Evolutionary conservation across 2,888 invertebrate genomes (phyloP).

Genomic region (Athetis lepigone): DNA sequence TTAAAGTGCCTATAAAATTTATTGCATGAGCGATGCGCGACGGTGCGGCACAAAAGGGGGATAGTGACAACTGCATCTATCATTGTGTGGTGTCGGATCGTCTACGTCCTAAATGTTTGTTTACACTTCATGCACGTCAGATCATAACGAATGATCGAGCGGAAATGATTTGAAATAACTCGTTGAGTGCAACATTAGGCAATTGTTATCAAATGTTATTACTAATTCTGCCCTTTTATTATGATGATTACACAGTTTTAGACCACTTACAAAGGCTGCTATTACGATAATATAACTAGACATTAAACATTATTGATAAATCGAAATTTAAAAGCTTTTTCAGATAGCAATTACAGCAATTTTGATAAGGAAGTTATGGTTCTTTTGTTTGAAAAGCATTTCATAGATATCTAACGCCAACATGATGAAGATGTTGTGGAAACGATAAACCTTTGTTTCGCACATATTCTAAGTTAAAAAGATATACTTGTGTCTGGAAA

Average conservation of each 20-base stretch:
- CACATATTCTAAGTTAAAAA: conserved; percentile 68
- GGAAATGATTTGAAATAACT: conserved; percentile 66
- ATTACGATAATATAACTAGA: conserved; percentile 54
- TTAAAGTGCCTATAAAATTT: conserved; percentile 60
- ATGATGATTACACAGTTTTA: conserved; percentile 49
- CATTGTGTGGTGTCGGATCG: conserved; percentile 43
- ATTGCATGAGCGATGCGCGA: conserved; percentile 53
- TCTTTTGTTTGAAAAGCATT: conserved; percentile 43
- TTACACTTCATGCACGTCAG: conserved; percentile 52
- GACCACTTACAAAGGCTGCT: conserved; percentile 30
- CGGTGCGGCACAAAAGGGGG: conserved; percentile 38
- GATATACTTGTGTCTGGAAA: conserved; percentile 74
- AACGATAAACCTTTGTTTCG: conserved; percentile 62
- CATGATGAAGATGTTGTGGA: conserved; percentile 47
- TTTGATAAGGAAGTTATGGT: conserved; percentile 43
- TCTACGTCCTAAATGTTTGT: conserved; percentile 52
- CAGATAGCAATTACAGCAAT: conserved; percentile 38
- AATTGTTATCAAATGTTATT: conserved; percentile 59
- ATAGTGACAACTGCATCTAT: conserved; percentile 56
- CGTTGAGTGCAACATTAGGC: conserved; percentile 58
- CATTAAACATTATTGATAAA: conserved; percentile 50
- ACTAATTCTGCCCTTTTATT: conserved; percentile 63
- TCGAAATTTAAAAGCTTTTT: conserved; percentile 53
- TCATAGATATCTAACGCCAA: conserved; percentile 30
- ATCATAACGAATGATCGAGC: conserved; percentile 73